Conservation (phyloP, 2,888 invertebrate species). For the Leucozona laternaria region DNA sequence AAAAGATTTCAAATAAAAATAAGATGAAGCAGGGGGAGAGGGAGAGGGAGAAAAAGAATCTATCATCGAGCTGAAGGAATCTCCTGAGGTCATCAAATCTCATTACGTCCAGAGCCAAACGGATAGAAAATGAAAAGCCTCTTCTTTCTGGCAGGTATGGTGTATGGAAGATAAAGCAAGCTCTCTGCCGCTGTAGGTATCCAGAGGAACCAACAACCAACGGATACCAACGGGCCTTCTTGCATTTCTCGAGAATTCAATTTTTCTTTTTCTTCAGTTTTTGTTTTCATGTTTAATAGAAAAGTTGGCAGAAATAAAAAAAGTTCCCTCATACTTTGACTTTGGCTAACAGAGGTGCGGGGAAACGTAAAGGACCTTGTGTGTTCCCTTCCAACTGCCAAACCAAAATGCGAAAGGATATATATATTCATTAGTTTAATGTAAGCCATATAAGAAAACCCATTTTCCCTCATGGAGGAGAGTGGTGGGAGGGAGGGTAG, state of each 20-base stretch:
- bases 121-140: conserved; percentile 74
- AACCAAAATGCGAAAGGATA: conserved; percentile 68
- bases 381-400: conserved; percentile 62
- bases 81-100: conserved; percentile 76
- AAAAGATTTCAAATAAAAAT: conserved; percentile 44
- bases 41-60: conserved; percentile 53
- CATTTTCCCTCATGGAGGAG: conserved; percentile 32
- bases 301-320: conserved; percentile 41
- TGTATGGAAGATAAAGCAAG: conserved; percentile 4
- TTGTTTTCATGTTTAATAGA: conserved; percentile 42
- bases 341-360: conserved; percentile 18
- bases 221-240: conserved; percentile 1
- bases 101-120: conserved; percentile 72
- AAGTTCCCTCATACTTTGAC: conserved; percentile 30
- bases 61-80: conserved; percentile 73
- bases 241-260: conserved; percentile 57
- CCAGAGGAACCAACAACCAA: conserved; percentile 10
- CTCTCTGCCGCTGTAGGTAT: background rate
- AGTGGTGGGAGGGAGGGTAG: too few relatives aligned
- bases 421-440: conserved; percentile 76
- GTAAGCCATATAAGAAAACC: conserved; percentile 70
- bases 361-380: conserved; percentile 34
- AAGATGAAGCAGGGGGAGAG: background rate
- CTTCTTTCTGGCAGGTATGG: conserved; percentile 52
- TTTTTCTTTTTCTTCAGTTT: conserved; percentile 34